These are phyloP conservation scores for Phymanthus crucifer DNA, from an alignment of 92 coral and sea anemone genomes.

Conservation along the genomic window DNA sequence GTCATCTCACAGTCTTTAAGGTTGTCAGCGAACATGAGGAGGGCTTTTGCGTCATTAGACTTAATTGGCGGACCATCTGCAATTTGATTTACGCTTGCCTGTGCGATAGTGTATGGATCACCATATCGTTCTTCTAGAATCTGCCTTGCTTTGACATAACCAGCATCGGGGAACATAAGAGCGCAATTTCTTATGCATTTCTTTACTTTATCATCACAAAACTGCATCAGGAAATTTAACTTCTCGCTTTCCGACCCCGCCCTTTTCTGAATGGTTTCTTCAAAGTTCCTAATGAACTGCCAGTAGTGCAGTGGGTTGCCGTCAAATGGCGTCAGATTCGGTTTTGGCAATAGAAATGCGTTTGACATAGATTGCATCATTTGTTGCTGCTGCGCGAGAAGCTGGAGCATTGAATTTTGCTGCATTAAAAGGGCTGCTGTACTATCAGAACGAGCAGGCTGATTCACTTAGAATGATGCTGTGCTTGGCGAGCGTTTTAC, in stretches of 20 bases:
- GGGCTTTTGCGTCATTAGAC: slow-evolving; percentile 27
- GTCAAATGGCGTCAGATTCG: slow-evolving; percentile 8
- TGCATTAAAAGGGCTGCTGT: too few relatives aligned
- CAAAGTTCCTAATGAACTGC: slow-evolving; percentile 24
- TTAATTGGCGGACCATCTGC: slow-evolving; percentile 45
- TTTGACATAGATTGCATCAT: too few relatives aligned
- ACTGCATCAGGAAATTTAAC: slow-evolving; percentile 44
- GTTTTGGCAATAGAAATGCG: slow-evolving; percentile 40
- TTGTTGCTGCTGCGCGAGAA: too few relatives aligned
- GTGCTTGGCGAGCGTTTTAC: too few relatives aligned
- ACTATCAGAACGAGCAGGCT: too few relatives aligned
- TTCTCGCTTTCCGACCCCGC: slow-evolving; percentile 1
- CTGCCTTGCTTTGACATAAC: slow-evolving; percentile 46
- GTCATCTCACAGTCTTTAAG: slow-evolving; percentile 45
- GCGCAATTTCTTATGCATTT: too few relatives aligned
- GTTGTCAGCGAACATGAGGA: slow-evolving; percentile 37
- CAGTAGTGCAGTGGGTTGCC: slow-evolving; percentile 24
- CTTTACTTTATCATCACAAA: too few relatives aligned
- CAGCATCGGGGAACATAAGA: too few relatives aligned
- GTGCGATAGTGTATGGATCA: slow-evolving; percentile 38
- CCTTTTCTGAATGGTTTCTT: not conserved
- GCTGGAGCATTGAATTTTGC: too few relatives aligned
- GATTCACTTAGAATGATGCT: too few relatives aligned
- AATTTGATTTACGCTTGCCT: slow-evolving; percentile 24
- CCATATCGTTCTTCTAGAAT: slow-evolving; percentile 50